Evolutionary conservation across 2,797 vertebrate species (phyloP).

Genomic region (Poeciliopsis presidionis): DNA sequence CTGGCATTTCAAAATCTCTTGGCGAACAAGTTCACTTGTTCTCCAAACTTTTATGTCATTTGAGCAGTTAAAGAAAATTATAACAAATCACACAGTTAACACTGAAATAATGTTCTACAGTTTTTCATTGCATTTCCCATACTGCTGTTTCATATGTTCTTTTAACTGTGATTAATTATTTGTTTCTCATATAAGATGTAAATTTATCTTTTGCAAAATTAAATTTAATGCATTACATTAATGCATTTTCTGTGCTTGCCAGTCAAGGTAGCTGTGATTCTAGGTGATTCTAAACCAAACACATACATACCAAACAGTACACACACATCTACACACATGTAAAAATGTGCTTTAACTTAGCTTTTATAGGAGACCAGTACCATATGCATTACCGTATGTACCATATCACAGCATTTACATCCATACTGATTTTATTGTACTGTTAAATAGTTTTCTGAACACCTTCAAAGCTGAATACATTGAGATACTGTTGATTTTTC

Average conservation of each 20-base stretch:
- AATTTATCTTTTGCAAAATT: neutral
- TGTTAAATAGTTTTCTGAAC: too few species aligned
- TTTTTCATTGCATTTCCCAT: neutral
- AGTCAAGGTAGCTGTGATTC: neutral
- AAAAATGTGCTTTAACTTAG: neutral
- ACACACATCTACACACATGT: too few species aligned
- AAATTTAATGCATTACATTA: neutral
- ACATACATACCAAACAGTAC: neutral
- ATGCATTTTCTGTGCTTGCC: neutral
- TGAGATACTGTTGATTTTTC: neutral
- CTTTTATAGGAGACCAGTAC: neutral
- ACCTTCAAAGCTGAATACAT: neutral
- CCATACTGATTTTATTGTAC: neutral
- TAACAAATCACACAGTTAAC: neutral
- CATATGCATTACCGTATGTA: too few species aligned
- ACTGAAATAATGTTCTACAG: neutral
- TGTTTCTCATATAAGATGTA: neutral
- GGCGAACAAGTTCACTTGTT: neutral
- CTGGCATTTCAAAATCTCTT: neutral
- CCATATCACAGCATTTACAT: neutral
- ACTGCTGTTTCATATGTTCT: neutral
- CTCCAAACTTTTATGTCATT: neutral
- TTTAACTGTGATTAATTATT: slow-evolving; percentile 3
- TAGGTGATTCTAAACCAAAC: neutral
- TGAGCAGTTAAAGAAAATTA: too few species aligned